Base-by-base conservation (phyloP, 2,888 invertebrate genomes). In the Epirrita christyi region DNA sequence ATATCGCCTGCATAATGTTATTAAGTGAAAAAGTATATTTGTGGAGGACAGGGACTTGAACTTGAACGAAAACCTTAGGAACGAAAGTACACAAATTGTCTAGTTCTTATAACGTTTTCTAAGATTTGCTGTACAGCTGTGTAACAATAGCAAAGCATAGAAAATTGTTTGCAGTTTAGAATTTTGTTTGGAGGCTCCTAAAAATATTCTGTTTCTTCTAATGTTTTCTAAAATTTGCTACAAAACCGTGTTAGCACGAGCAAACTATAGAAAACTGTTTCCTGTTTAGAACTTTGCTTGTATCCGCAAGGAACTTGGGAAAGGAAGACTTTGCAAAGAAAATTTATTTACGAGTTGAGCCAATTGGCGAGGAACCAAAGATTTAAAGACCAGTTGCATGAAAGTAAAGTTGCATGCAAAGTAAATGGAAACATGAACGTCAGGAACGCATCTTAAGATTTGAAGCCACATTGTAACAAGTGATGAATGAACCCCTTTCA, bases 401-500 rank as follows among this genome's bases (percentile, higher is more conserved):
- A 47, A 52, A 14, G 56, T 38, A 41, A 37, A 28, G 4, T 41
- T 9, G 15, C 52, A 37, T 5, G 15, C 52, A 37, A 14, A n/a
- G 15, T 27, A 21, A 29, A 43, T n/a, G 37, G 15, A 21, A 37
- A 48, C 27, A 40, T 34, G 28, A 41, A 42, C 28, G 29, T 29
- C 29, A 45, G 28, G n/a, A 41, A 54, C n/a, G 8, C 29, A 41
- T 44, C 34, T 29, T 40, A 14, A 50, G 4, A 44, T 36, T 53
- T 32, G 11, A 49, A 54, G 44, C 36, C 6, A 41, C 54, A 59
- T 47, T 57, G 42, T 55, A 34, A 48, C 48, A 42, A 45, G 46
- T 59, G 54, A 61, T 64, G 48, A 57, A 61, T 56, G 45, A 58
- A 56, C 44, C 48, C 49, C 48, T 50, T 44, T 59, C 58, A 65